Base-by-base conservation (phyloP, 1,140 invertebrate species). In the Drosophila ananassae region DNA sequence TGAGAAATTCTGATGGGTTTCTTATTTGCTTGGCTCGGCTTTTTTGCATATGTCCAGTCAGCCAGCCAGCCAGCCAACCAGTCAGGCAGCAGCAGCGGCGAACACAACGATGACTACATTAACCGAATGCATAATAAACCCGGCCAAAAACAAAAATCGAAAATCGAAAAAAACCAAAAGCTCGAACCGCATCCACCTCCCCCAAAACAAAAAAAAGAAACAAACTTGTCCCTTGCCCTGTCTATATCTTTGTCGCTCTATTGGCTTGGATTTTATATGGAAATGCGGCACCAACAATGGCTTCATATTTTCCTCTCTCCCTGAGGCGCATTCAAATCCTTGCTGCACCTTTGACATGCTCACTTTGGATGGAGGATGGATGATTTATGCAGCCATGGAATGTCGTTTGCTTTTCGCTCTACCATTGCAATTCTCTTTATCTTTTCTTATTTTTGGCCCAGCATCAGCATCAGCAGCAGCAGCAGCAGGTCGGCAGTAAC, bases 1-100 rank as follows among this genome's bases (percentile, higher is more conserved):
- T 89, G 83, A 89, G 83, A 89, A 89, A 89, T 89, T 89, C 83
- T 89, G 83, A 89, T 89, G 83, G 83, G 83, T 89, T 89, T 89
- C 83, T 89, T 89, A 89, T 89, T 89, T 89, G 83, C 84, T 83
- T 73, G 67, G 72, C 59, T 60, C 69, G 78, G 77, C 61, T 56
- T 48, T 76, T 87, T 77, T 87, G 79, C 79, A 89, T 89, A 89
- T 89, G 82, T 84, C 77, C 71, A 41, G 63, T 41, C 50, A 39
- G 50, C 28, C 50, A 32, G 50, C 4, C 48, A 13, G 48, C 30
- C 12, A 37, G 22, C 13, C 55, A 34, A 5, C 1, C 37, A 13
- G 73, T 44, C 24, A 25, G 60, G 30, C 48, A 37, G 32, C 24
- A 41, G 44, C 58, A 17, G 3, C 22, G 39, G 53, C 41, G 17